Base-by-base conservation (phyloP, 2,797 vertebrate genomes). In the Glyptemys insculpta region DNA sequence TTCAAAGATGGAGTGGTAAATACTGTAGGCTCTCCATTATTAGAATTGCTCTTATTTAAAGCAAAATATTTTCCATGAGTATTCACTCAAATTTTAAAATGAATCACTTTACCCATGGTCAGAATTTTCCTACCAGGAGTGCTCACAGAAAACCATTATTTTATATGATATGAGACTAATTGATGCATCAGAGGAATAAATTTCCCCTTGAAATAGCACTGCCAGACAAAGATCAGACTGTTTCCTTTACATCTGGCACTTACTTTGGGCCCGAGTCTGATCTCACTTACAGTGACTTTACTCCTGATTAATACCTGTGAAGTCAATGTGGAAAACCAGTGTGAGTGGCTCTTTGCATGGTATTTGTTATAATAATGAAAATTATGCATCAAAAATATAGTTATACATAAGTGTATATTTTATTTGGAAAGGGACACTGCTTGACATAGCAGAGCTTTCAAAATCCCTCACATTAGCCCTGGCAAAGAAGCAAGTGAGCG, bases 71-170 rank as follows among this genome's bases (percentile, higher is more conserved):
- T 95, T 86, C 78, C 57, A 10, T 81, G 54, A 25, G 53, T 37
- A 59, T 76, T 82, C 78, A 56, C 92, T 93, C 78, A 84, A 59
- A 81, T 12, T n/a, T 41, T 86, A 41, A 87, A 89, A 81, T 85
- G 16, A 76, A 81, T 84, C 91, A 62, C 21, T 90, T 11, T 62
- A 82, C 25, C 6, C 18, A 21, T 10, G 2, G 11, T 82, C 74
- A 47, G 6, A 16, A 76, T 76, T 47, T 78, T 94, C 37, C 31
- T 81, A 82, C n/a, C 65, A 87, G 44, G 37, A 2, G 5, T 0
- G 4, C 74, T 83, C 92, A 90, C 68, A 74, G 34, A 72, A 88
- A 93, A n/a, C 25, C 44, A 6, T 5, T 9, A 3, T 19, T 29
- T 1, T 92, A 91, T 29, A 14, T 87, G 27, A 4, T 7, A 49